Evolutionary conservation across 2,113 vertebrate species (phyloP).

Genomic region (Saimiri boliviensis): DNA sequence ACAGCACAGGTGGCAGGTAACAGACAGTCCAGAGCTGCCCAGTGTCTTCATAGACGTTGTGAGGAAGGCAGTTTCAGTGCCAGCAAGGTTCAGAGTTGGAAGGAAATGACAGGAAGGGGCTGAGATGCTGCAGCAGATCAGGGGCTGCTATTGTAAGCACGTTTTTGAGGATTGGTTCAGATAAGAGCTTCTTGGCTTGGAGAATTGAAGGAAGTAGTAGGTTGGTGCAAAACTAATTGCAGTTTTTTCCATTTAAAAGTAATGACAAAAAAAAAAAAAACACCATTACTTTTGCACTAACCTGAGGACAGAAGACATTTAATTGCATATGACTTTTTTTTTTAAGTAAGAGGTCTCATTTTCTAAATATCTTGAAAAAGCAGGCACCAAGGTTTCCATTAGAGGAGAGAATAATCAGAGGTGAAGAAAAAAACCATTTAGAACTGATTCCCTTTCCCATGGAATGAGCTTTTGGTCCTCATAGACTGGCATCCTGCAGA

Average conservation of each 20-base stretch:
- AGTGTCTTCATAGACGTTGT: neutral
- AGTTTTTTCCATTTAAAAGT: too few species aligned
- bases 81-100: neutral
- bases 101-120: neutral
- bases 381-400: neutral
- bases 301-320: neutral
- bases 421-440: neutral
- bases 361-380: neutral
- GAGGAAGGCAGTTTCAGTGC: rapidly evolving
- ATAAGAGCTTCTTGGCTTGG: neutral
- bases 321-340: neutral
- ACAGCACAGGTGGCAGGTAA: neutral
- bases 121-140: neutral
- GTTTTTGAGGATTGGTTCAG: neutral
- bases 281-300: too few species aligned
- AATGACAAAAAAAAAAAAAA: too few species aligned
- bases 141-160: neutral
- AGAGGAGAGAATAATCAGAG: neutral
- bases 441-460: neutral
- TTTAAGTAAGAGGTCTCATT: neutral
- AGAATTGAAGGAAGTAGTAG: neutral
- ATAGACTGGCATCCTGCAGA: neutral
- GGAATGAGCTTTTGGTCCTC: too few species aligned
- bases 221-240: too few species aligned
- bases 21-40: neutral